Evolutionary conservation across 1,140 invertebrate genomes (phyloP), one percentile per base, ranked within the genome.

Genomic region (Pachyrhynchus sulphureomaculatus): DNA sequence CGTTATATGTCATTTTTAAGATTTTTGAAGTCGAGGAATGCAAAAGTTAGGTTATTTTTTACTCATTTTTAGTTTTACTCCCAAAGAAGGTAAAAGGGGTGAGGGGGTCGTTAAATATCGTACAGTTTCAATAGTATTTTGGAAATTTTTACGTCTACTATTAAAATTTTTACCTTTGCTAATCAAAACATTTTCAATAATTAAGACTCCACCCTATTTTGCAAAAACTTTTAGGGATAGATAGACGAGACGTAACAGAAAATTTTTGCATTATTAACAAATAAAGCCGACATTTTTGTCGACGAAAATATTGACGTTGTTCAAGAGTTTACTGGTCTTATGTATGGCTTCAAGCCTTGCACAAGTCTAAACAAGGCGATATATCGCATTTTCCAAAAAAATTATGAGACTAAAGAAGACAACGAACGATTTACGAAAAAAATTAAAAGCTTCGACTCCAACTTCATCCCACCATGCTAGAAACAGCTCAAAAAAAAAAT

Each of bases 251-350:
- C 20, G 21, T 56, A 56, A 13, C 37, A 44, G 36, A 56, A 6
- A 32, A 18, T 54, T 21, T 54, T 54, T 54, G 29, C 23, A 4
- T 21, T 26, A 20, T 56, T 56, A 56, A 20, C 13, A 32, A 17
- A 56, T 56, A 32, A 36, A 45, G 54, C 41, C n/a, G 54, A 56
- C 32, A 56, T 56, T 56, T 45, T 56, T 32, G 29, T 29, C 17
- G 18, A 32, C 26, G 39, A 45, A 45, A 56, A 53, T 37, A 37
- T 36, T 13, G 5, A 39, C 36, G 10, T 39, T 13, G 13, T 39
- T 21, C 52, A 54, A 12, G 34, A 41, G 13, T 41, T 41, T 41
- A 29, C 41, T n/a, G n/a, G 12, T 44, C 20, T 15, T 18, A 56
- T 45, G 26, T 45, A 56, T 47, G 24, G 39, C 32, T 29, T 45